Base-by-base conservation (phyloP, 35 echinoderm and acorn worm species). In the Holothuria glaberrima region DNA sequence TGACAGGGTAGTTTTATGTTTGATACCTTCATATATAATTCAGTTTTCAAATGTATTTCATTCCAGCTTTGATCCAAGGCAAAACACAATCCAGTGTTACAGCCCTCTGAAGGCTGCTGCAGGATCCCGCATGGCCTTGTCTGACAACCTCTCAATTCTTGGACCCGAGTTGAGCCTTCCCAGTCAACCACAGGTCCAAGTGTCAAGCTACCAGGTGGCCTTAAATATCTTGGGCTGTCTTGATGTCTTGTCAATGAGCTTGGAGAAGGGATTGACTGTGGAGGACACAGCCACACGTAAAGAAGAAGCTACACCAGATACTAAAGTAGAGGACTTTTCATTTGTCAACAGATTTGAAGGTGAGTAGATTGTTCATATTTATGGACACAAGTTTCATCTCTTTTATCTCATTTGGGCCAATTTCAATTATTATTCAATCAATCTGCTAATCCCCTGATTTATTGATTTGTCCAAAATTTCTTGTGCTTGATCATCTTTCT, bases 301-400 rank as follows among this genome's bases (percentile, higher is more conserved):
- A 25, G 68, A 92, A 25, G 91, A 93, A 30, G 21, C 87, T 18
- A 74, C 86, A 61, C 70, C 67, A 32, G 79, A 90, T 27, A 34
- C 89, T 4, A 94, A 91, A 68, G 83, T 92, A 12, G 97, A 99
- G 45, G 97, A 99, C 71, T 99, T 99, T 58, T 88, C 85, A 75
- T 62, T 83, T 35, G 93, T 95, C 83, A 93, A 90, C 72, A 82
- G 97, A 74, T 99, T 99, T 89, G 97, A 99, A 98, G 93, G 97
- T 99, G 35, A 25, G 80, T 12, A 61, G 36, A 22, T 14, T 54
- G 16, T 9, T 54, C 16, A 17, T 5, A 9, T 54, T 5, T 54
- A 7, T 41, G 36, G 36, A 7, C 2, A 41, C 36, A 41, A 41
- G n/a, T n/a, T n/a, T n/a, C n/a, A n/a, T 41, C 36, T 41, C 36